Percentiles rank a stretch among this genome's conserved stretches.
These are phyloP conservation scores for Yponomeuta evonymella DNA, from an alignment of 2,888 invertebrate species.

Conservation along the genomic window DNA sequence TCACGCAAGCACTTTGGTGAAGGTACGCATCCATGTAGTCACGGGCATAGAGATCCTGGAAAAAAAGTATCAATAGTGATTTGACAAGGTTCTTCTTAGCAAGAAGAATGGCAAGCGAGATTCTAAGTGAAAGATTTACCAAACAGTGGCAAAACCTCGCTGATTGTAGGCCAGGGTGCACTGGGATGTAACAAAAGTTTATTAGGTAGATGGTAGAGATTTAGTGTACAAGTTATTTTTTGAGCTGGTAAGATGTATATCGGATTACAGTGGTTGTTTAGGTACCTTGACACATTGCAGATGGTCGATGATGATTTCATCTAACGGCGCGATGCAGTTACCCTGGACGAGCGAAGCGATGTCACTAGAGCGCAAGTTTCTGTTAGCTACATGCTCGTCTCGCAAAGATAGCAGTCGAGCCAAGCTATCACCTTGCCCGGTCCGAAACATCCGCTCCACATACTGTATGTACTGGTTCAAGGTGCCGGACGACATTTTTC, in stretches of 20 bases:
- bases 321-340: constrained; percentile 82
- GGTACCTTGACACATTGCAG: constrained; percentile 80
- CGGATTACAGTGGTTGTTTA: neutral
- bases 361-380: constrained; percentile 80
- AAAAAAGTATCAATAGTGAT: neutral
- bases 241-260: neutral
- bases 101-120: too few species aligned
- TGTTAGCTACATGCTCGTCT: constrained; percentile 83
- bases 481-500: constrained; percentile 39
- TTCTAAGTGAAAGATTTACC: too few species aligned
- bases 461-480: constrained; percentile 58
- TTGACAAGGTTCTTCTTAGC: too few species aligned
- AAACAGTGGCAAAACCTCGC: too few species aligned
- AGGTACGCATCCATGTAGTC: constrained; percentile 83
- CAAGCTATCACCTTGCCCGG: constrained; percentile 77
- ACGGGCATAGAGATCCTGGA: constrained; percentile 52
- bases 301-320: constrained; percentile 85
- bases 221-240: too few species aligned
- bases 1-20: constrained; percentile 85
- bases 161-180: too few species aligned
- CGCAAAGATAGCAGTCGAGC: constrained; percentile 78
- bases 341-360: constrained; percentile 83
- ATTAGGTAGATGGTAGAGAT: too few species aligned
- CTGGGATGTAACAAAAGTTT: too few species aligned
- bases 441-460: constrained; percentile 78